Conservation (phyloP, 1,140 invertebrate genomes). For the Potamilus streckersoni region DNA sequence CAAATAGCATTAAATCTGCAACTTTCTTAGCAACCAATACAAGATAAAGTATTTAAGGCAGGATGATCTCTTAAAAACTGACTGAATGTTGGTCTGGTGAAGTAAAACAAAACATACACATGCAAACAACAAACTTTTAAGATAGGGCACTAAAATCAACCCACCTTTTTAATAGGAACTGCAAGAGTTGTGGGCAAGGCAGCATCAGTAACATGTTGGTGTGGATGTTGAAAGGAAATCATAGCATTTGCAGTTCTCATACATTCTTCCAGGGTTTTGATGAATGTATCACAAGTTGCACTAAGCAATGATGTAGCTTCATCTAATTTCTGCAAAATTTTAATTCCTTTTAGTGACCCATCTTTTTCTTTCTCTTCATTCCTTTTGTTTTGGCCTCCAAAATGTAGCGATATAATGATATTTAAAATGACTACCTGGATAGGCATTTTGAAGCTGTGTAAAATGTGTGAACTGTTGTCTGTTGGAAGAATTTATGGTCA, state of each 20-base stretch:
- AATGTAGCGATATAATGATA: too few species aligned
- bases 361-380: neutral
- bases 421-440: too few species aligned
- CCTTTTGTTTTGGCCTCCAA: too few species aligned
- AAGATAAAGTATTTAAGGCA: too few species aligned
- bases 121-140: neutral
- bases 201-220: constrained; percentile 49
- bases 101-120: too few species aligned
- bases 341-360: neutral
- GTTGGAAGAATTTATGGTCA: too few species aligned
- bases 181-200: constrained; percentile 40
- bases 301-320: constrained; percentile 80
- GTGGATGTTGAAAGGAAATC: constrained; percentile 66
- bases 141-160: neutral
- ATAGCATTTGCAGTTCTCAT: constrained; percentile 76
- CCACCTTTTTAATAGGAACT: constrained; percentile 35
- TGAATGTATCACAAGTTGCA: constrained; percentile 87
- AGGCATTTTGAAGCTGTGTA: too few species aligned
- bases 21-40: too few species aligned
- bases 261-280: constrained; percentile 83
- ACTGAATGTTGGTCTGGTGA: too few species aligned
- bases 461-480: too few species aligned
- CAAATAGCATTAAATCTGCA: too few species aligned
- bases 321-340: constrained; percentile 76
- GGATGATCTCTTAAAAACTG: too few species aligned